Percentiles rank a stretch among this genome's conserved stretches.
Evolutionary conservation across 1,140 invertebrate genomes (phyloP).

Genomic region (Cyclina sinensis): DNA sequence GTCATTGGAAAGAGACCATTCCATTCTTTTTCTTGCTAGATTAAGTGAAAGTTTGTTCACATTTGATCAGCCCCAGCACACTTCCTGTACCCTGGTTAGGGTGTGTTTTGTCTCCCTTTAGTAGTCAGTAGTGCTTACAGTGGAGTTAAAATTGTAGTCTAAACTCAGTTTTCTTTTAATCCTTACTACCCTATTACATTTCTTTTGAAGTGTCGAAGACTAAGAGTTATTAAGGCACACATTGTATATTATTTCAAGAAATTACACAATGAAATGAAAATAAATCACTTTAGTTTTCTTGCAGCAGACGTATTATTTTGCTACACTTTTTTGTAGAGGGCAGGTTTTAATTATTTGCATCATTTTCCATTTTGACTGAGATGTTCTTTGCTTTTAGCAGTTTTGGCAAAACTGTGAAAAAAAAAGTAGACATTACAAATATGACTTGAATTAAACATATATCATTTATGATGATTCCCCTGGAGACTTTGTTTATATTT

Average conservation of each 20-base stretch:
- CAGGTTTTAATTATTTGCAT: constrained; percentile 6
- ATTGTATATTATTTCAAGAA: too few relatives aligned
- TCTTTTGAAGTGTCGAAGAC: too few relatives aligned
- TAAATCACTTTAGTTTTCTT: constrained; percentile 1
- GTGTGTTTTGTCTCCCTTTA: too few relatives aligned
- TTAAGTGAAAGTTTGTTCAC: background rate
- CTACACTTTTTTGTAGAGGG: background rate
- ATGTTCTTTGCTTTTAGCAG: constrained; percentile 16
- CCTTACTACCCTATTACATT: too few relatives aligned
- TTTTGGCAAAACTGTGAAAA: constrained; percentile 20
- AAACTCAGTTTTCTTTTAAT: too few relatives aligned
- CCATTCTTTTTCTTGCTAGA: background rate
- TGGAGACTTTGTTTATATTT: too few relatives aligned
- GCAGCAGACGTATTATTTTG: constrained; percentile 17
- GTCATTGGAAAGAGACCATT: background rate
- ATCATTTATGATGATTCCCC: too few relatives aligned
- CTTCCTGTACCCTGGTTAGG: background rate
- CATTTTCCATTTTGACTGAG: background rate
- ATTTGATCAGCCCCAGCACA: background rate
- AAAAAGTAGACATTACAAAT: background rate
- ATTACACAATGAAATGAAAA: too few relatives aligned
- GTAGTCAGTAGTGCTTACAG: too few relatives aligned
- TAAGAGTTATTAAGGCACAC: too few relatives aligned
- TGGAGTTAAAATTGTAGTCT: too few relatives aligned
- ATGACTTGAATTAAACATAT: too few relatives aligned